Base-by-base conservation (phyloP, 2,888 invertebrate genomes). In the Rugalucina vietnamica region DNA sequence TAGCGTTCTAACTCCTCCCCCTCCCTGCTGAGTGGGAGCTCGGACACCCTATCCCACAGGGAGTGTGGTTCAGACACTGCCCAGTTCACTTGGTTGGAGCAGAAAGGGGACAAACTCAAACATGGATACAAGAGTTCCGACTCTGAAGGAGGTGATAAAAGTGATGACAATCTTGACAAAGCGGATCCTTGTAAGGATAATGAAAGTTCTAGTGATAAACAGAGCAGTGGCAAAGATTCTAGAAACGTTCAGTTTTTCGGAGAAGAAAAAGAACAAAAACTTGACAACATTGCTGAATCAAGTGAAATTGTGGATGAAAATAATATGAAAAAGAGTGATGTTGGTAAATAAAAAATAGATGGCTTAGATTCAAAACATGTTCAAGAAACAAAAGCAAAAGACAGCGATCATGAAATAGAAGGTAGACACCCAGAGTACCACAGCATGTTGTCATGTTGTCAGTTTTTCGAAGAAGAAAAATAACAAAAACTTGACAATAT, bases 1-100 rank as follows among this genome's bases (percentile, higher is more conserved):
- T 87, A n/a, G 8, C 73, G 88, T 21, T 87, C 89, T 73, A 91
- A 89, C 78, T 93, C 93, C 32, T 91, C 92, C 12, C 93, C 93
- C 1, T 92, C 92, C 18, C 73, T 92, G 43, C 72, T 91, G 37
- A 90, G 91, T 83, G 84, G 87, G 57, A 88, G 90, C 57, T 85
- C 85, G 1, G 90, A 90, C 39, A 87, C 86, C 24, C 76, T 88
- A 2, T 88, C 87, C n/a, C 85, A 82, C 10, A 79, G 88, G 39
- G 90, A 90, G 39, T 88, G 88, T 77, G 79, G 87, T 12, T 88
- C 88, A 36, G 90, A 90, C 70, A 78, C 84, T 18, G 82, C 84
- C 1, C 88, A 85, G 76, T 84, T 88, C 72, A 82, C 81, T 24
- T 84, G 82, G 8, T 18, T 71, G 12, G 65, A 65, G 34, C 36